Evolutionary conservation across 2,797 vertebrate species (phyloP).

Genomic region (Babyrousa celebensis): DNA sequence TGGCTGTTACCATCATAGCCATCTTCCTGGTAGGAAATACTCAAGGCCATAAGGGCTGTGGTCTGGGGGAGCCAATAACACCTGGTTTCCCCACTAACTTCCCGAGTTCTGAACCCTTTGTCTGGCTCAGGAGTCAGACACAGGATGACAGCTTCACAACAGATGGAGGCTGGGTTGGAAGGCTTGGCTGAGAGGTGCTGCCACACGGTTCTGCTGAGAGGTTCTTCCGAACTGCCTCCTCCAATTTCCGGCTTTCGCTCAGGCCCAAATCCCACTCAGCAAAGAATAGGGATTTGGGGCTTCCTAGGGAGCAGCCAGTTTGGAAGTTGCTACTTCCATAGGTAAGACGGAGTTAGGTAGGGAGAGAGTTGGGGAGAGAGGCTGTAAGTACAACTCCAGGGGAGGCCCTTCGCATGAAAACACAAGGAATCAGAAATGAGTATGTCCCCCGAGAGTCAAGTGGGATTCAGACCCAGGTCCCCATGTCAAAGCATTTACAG

Average conservation of each 20-base stretch:
- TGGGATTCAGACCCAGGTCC: neutral
- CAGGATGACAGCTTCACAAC: neutral
- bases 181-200: neutral
- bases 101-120: conserved; percentile 14
- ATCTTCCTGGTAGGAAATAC: neutral
- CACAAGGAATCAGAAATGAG: neutral
- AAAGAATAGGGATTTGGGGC: neutral
- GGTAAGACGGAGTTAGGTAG: neutral
- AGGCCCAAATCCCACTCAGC: neutral
- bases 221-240: neutral
- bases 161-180: conserved; percentile 1
- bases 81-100: neutral
- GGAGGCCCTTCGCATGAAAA: neutral
- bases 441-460: neutral
- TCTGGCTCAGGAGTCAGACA: neutral
- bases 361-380: neutral
- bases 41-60: neutral
- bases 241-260: neutral
- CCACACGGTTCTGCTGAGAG: neutral
- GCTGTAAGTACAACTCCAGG: neutral
- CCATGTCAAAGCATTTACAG: neutral
- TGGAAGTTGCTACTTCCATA: neutral
- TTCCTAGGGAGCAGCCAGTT: neutral
- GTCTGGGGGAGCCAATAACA: neutral
- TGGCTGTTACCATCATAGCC: neutral